Conservation (phyloP, 2,888 invertebrate genomes). For the Ectemnius lituratus region DNA sequence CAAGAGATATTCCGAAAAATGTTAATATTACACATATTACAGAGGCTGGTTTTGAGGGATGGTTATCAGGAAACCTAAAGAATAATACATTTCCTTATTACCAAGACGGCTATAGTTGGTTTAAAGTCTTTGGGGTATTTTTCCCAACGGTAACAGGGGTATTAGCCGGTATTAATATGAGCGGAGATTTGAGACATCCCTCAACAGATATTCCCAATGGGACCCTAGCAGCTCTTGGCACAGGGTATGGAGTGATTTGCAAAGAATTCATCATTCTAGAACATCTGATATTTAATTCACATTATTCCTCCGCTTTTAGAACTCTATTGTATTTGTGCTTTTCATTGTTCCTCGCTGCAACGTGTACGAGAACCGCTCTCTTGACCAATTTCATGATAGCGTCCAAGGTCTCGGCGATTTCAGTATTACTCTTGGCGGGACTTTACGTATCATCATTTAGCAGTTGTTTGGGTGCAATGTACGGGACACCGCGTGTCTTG, state of each 20-base stretch:
- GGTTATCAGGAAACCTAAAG: slow-evolving; percentile 87
- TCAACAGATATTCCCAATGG: slow-evolving; percentile 96
- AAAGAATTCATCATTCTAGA: not conserved
- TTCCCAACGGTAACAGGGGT: slow-evolving; percentile 99
- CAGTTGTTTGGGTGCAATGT: slow-evolving; percentile 96
- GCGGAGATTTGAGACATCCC: slow-evolving; percentile 95
- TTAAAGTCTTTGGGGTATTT: slow-evolving; percentile 97
- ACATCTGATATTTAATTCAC: not conserved
- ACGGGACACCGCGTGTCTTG: slow-evolving; percentile 95
- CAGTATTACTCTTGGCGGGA: slow-evolving; percentile 91
- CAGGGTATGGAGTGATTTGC: slow-evolving; percentile 82
- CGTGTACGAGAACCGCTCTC: slow-evolving; percentile 87
- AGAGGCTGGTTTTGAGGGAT: slow-evolving; percentile 92
- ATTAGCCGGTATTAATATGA: slow-evolving; percentile 98
- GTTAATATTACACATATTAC: slow-evolving; percentile 51
- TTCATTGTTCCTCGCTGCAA: slow-evolving; percentile 92
- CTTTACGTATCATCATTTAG: slow-evolving; percentile 98
- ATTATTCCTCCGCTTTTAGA: slow-evolving; percentile 77
- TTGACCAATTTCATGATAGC: slow-evolving; percentile 93
- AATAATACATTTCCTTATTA: slow-evolving; percentile 91
- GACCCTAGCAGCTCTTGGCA: slow-evolving; percentile 93
- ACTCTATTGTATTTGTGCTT: slow-evolving; percentile 94
- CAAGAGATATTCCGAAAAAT: not conserved
- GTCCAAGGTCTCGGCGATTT: slow-evolving; percentile 91
- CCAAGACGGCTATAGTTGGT: slow-evolving; percentile 91